Conservation (phyloP, 2,888 invertebrate species). For the Pardosa pseudoannulata region DNA sequence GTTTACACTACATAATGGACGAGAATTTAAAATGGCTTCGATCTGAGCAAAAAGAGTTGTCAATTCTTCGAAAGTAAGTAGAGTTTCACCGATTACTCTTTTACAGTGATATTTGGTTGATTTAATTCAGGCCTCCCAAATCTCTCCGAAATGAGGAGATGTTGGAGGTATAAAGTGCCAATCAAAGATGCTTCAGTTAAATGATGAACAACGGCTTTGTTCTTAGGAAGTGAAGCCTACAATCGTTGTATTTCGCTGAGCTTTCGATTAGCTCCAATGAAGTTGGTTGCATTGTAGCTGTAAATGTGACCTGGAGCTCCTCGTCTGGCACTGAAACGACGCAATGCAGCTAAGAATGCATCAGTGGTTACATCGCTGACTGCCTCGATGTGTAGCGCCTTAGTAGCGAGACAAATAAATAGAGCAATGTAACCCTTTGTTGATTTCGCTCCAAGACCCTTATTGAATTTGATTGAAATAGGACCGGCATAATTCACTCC, state of each 20-base stretch:
- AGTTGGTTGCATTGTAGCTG: background rate
- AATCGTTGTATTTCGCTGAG: background rate
- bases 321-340: background rate
- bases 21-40: too few species aligned
- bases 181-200: background rate
- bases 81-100: too few species aligned
- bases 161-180: too few species aligned
- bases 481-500: background rate
- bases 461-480: background rate
- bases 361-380: slow-evolving; percentile 2
- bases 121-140: too few species aligned
- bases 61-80: too few species aligned
- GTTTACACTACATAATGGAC: too few species aligned
- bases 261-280: background rate
- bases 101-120: too few species aligned
- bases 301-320: background rate
- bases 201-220: background rate
- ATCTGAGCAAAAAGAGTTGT: too few species aligned
- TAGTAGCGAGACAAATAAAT: background rate
- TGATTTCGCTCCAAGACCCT: background rate
- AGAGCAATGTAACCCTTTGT: background rate
- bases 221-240: background rate
- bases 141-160: too few species aligned
- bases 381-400: background rate
- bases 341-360: background rate